Evolutionary conservation across 2,113 vertebrate genomes (phyloP), one percentile per base, ranked within the genome.

Genomic region (Prochilodus magdalenae): DNA sequence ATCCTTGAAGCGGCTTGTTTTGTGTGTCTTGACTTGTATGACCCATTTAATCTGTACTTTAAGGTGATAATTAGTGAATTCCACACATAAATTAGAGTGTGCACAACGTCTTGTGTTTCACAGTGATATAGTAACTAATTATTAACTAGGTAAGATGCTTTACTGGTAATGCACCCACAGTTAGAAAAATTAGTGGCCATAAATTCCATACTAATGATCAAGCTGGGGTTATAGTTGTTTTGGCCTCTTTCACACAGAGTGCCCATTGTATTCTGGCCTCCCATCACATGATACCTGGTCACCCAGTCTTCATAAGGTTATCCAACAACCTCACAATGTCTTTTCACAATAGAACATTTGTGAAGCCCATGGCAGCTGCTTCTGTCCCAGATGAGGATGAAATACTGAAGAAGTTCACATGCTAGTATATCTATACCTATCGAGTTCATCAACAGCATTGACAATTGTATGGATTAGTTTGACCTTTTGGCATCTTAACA

Each of bases 211-310:
- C 15, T 20, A 47, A n/a, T 36, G 30, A 22, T 22, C 29, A 33
- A 30, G 16, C 30, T 67, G 59, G 67, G 51, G 20, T 22, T 49
- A 62, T 2, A 44, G 80, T n/a, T 40, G 24, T 22, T 66, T n/a
- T 59, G 74, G 30, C n/a, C 36, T 60, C 29, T 44, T 65, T n/a
- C 76, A 24, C 72, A 80, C 84, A 83, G 73, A 47, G 44, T 75
- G n/a, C 51, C 53, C 26, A 66, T 69, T 86, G 80, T 80, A 60
- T 75, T 49, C 55, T 47, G 20, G 14, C n/a, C 40, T 73, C 69
- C 44, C 20, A 67, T 82, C 72, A 78, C 76, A 86, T 62, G 84
- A 83, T 83, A 69, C 71, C 83, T 63, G 29, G 30, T 70, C 16
- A 71, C 55, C 74, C 71, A 74, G 51, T 74, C 49, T 73, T 63